Base-by-base conservation (phyloP, 2,888 invertebrate species). In the Heliconius aoede region DNA sequence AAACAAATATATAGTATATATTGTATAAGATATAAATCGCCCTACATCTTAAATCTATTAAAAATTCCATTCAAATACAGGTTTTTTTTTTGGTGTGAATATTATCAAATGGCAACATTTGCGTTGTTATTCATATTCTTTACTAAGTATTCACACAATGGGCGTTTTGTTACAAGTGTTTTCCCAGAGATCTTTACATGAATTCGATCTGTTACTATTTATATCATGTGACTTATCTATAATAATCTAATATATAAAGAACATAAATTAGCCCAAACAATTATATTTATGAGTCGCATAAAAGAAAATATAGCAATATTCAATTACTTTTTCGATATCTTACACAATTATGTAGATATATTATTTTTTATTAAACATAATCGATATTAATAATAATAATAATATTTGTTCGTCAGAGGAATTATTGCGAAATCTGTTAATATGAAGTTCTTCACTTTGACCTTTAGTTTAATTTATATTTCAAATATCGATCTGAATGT, bases 261-360 rank as follows among this genome's bases (percentile, higher is more conserved):
- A 86, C 85, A 89, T 88, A 90, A 89, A 88, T 89, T 89, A 91
- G 84, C 86, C 86, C 85, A 85, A 85, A 84, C 81, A 65, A 65
- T 65, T 36, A 65, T 36, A 30, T 11, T 7, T 55, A 55, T n/a
- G 55, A 55, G 9, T 55, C 55, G 9, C n/a, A 55, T 55, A 55
- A 21, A 55, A 55, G 55, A 21, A 55, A 55, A 55, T 55, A n/a
- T n/a, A 21, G 55, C 1, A 55, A 3, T 3, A 55, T 55, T n/a
- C n/a, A 55, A n/a, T 55, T n/a, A 3, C n/a, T 55, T n/a, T n/a
- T 55, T 0, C 8, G n/a, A 5, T 9, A n/a, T 55, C n/a, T 55
- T 55, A n/a, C n/a, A 55, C n/a, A 55, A 55, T 1, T n/a, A 55
- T 9, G 9, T 3, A 4, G 4, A 9, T 55, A 55, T 55, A 21